These are phyloP conservation scores for Caenorhabditis inopinata DNA, from an alignment of 1,140 invertebrate genomes.

Conservation along the genomic window DNA sequence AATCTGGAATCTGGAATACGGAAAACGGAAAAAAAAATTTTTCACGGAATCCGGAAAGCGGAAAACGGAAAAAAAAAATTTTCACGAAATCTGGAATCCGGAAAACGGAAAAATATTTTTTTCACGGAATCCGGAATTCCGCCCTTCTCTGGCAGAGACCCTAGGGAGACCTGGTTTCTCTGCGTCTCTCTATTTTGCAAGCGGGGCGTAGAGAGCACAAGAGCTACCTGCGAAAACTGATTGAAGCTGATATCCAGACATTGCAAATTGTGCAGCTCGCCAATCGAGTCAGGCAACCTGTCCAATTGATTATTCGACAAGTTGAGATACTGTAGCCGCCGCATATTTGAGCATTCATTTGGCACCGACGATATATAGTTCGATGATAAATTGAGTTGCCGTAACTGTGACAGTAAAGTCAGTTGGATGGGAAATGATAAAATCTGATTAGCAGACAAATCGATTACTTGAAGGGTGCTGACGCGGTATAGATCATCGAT, in stretches of 20 bases:
- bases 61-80: too few relatives aligned
- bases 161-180: too few relatives aligned
- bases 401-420: background rate
- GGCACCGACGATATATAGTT: constrained; percentile 4
- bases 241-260: constrained; percentile 13
- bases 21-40: too few relatives aligned
- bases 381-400: constrained; percentile 11
- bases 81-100: too few relatives aligned
- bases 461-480: background rate
- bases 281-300: background rate
- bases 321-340: background rate
- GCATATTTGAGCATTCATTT: constrained; percentile 5
- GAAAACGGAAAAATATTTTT: too few relatives aligned
- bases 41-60: too few relatives aligned
- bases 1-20: too few relatives aligned
- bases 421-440: background rate
- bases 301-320: constrained; percentile 28
- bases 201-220: too few relatives aligned
- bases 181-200: too few relatives aligned
- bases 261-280: background rate
- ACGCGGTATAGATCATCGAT: constrained; percentile 13
- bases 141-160: too few relatives aligned
- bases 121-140: too few relatives aligned
- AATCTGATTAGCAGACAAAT: constrained; percentile 11
- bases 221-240: constrained; percentile 22